phyloP scores from a whole-genome alignment of 1,140 invertebrate species.

The Gonatopus flavifemur region DNA sequence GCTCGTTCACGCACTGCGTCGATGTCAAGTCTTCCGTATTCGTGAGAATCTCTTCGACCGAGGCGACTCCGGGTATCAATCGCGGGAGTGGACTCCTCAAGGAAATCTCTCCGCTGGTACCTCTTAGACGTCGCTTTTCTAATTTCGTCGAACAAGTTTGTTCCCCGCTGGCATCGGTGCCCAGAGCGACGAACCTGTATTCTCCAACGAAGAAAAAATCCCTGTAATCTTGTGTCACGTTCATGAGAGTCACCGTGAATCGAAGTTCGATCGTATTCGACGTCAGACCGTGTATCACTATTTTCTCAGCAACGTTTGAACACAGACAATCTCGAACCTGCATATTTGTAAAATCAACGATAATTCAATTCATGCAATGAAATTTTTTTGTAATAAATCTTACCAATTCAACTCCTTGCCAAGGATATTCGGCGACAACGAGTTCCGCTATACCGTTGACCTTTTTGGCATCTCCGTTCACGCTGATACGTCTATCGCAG shows the following conservation, averaged over 20 bases:
- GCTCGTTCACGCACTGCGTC: slow-evolving; percentile 69
- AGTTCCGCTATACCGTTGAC: slow-evolving; percentile 64
- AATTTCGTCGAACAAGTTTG: slow-evolving; percentile 63
- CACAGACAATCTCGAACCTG: slow-evolving; percentile 70
- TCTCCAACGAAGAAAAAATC: slow-evolving; percentile 80
- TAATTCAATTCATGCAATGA: not conserved
- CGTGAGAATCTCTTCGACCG: slow-evolving; percentile 47
- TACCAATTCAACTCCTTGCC: slow-evolving; percentile 68
- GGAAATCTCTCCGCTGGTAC: slow-evolving; percentile 72
- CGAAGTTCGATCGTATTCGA: slow-evolving; percentile 70
- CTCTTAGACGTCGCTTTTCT: slow-evolving; percentile 65
- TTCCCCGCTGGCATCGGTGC: slow-evolving; percentile 48
- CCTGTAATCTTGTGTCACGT: slow-evolving; percentile 77
- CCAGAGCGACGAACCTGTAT: slow-evolving; percentile 68
- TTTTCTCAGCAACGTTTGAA: slow-evolving; percentile 66
- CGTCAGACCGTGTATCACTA: slow-evolving; percentile 65
- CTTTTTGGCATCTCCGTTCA: slow-evolving; percentile 31
- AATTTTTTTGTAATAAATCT: not conserved
- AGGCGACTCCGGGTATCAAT: slow-evolving; percentile 34
- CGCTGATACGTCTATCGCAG: slow-evolving; percentile 59
- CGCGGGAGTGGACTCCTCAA: slow-evolving; percentile 55
- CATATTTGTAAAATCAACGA: not conserved
- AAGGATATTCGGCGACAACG: slow-evolving; percentile 73
- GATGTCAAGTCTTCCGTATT: slow-evolving; percentile 51
- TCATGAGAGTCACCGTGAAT: slow-evolving; percentile 77